Conservation (phyloP, 2,888 invertebrate species). For the Drosophila merina region DNA sequence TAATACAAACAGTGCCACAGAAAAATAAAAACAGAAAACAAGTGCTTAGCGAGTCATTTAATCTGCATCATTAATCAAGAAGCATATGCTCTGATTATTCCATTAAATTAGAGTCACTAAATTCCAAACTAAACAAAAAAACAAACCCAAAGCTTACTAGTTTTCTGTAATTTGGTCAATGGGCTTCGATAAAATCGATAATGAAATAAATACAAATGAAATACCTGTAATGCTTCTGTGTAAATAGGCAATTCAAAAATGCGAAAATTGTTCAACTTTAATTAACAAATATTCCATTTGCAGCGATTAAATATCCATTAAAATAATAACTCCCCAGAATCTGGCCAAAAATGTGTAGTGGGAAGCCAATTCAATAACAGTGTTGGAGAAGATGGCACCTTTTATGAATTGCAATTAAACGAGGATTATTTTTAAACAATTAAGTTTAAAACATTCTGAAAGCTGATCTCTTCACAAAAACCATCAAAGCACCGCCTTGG, state of each 20-base stretch:
- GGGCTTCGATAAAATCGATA: constrained; percentile 50
- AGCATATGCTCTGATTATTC: constrained; percentile 56
- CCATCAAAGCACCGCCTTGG: too few species aligned
- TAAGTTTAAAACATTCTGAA: not conserved
- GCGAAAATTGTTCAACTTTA: constrained; percentile 40
- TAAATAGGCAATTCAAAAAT: constrained; percentile 45
- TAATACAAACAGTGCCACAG: constrained; percentile 21
- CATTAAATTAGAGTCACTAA: constrained; percentile 45
- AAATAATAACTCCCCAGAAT: not conserved
- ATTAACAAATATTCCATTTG: constrained; percentile 47
- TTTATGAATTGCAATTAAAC: too few species aligned
- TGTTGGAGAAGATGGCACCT: not conserved
- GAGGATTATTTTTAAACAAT: too few species aligned
- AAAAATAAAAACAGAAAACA: constrained; percentile 39
- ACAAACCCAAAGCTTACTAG: constrained; percentile 10
- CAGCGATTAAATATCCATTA: constrained; percentile 36
- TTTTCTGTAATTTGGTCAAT: constrained; percentile 44
- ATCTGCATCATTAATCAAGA: constrained; percentile 71
- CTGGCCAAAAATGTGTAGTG: not conserved
- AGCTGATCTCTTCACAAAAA: not conserved
- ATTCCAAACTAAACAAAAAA: constrained; percentile 22
- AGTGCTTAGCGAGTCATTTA: constrained; percentile 48
- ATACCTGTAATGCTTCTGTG: constrained; percentile 44
- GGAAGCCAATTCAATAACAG: not conserved
- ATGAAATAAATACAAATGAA: constrained; percentile 48